A percentile compares a stretch with the other conserved stretches of the same genome.
These are phyloP conservation scores for Lottia scabra DNA, from an alignment of 2,888 invertebrate genomes.

Conservation along the genomic window DNA sequence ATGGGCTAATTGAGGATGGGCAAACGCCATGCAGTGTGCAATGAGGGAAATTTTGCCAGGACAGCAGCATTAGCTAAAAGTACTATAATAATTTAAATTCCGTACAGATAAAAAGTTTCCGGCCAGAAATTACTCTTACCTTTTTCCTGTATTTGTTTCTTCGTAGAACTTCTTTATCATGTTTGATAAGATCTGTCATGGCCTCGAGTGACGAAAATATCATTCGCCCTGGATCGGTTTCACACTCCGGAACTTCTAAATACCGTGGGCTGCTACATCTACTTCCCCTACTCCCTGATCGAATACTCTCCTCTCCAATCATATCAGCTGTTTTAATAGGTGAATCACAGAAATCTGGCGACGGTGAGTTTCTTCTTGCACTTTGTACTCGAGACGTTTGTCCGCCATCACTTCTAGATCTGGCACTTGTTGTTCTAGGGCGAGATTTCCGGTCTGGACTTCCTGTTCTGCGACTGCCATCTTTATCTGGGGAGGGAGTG, in stretches of 20 bases:
- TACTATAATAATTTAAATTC: no score
- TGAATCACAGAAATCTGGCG: background rate
- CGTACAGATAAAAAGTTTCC: no score
- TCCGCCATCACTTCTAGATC: no score
- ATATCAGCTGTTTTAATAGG: background rate
- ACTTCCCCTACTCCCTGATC: constrained; percentile 5
- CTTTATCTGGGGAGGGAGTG: no score
- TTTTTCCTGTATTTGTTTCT: constrained; percentile 32
- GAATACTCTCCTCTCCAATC: constrained; percentile 3
- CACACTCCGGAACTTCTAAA: constrained; percentile 55
- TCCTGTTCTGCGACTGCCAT: no score
- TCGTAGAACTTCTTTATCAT: constrained; percentile 53
- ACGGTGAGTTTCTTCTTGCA: background rate
- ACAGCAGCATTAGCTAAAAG: no score
- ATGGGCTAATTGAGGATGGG: no score
- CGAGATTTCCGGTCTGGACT: no score
- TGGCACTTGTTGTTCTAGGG: no score
- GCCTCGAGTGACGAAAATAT: constrained; percentile 55
- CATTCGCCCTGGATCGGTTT: constrained; percentile 49
- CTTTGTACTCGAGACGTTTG: no score
- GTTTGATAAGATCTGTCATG: constrained; percentile 62
- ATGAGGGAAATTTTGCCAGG: no score
- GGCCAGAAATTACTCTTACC: background rate
- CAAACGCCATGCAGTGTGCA: no score
- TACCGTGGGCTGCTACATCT: constrained; percentile 32